Evolutionary conservation across 2,888 invertebrate genomes (phyloP), one percentile per base, ranked within the genome.

Genomic region (Meandrusa payeni): DNA sequence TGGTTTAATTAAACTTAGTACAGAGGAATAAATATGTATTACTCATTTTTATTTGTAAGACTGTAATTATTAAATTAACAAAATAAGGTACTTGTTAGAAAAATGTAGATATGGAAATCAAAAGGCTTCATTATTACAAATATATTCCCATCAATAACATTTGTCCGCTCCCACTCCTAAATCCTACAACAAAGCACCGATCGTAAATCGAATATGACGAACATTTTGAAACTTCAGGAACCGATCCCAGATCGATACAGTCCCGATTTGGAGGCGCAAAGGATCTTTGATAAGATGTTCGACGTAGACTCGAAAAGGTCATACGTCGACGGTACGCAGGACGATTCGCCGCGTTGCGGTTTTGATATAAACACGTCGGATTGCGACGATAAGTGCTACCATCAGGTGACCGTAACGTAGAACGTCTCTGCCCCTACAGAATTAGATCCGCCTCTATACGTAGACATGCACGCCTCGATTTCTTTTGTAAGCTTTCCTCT

Each of bases 281-380:
- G 87, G 80, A 87, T 88, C 60, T 89, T 88, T 78, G 88, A 88
- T 85, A 89, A 89, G 83, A 89, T 89, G 88, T 88, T 89, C 76
- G 88, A 88, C 71, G 80, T 83, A 55, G 87, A 88, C 63, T 70
- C 80, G 64, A 88, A 86, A 82, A 82, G 76, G 65, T 74, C 74
- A 52, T 82, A 74, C 72, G 70, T 77, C 68, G 69, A 75, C 61
- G 77, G 78, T 77, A 69, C 76, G 47, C 77, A 75, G 61, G 76
- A 76, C 62, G 77, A 78, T 67, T 79, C 85, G 63, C 79, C 85
- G 67, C 82, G 81, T 59, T 82, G 82, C 77, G 78, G 71, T 76
- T 87, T 80, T 73, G 87, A 86, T 81, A 77, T 85, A 62, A 86
- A 86, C 64, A 71, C 81, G 74, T 83, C 86, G 60, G 87, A 86